These are phyloP conservation scores for Andrena cerasifolii DNA, from an alignment of 1,140 invertebrate species.

Conservation along the genomic window DNA sequence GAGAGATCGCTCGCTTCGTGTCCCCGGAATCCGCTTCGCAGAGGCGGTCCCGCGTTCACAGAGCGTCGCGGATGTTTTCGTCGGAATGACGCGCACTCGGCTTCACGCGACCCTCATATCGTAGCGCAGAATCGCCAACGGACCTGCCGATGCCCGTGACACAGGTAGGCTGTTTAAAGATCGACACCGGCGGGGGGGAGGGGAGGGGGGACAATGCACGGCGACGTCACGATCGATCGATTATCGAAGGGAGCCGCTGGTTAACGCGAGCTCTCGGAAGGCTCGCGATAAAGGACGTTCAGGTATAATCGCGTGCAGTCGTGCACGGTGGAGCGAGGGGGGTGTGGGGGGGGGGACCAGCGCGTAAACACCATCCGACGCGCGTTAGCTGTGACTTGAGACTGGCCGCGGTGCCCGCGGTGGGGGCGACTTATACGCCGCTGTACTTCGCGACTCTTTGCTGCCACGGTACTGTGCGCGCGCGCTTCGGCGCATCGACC, in stretches of 20 bases:
- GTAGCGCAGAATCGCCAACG: background rate
- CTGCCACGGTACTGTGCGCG: constrained; percentile 12
- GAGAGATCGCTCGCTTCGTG: too few relatives aligned
- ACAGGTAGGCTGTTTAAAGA: background rate
- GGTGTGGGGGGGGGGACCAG: background rate
- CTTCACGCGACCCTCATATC: constrained; percentile 4
- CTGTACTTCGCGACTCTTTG: constrained; percentile 32
- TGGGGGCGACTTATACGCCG: constrained; percentile 52
- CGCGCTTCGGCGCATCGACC: constrained; percentile 28
- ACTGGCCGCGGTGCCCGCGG: constrained; percentile 31
- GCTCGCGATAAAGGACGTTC: background rate
- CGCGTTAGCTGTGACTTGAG: constrained; percentile 15
- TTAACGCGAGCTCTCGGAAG: background rate
- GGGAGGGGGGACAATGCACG: background rate
- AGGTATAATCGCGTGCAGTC: background rate
- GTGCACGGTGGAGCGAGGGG: too few relatives aligned
- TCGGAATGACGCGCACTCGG: constrained; percentile 1
- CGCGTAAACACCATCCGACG: constrained; percentile 5
- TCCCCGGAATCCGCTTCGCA: too few relatives aligned
- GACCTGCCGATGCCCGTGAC: background rate
- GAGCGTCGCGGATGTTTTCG: constrained; percentile 9
- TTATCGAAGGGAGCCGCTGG: background rate
- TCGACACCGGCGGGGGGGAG: background rate
- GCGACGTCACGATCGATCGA: constrained; percentile 3
- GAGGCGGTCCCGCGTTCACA: constrained; percentile 4